A percentile compares a stretch with the other conserved stretches of the same genome.
Conservation (phyloP, 2,888 invertebrate species). For the Caenorhabditis doughertyi region DNA sequence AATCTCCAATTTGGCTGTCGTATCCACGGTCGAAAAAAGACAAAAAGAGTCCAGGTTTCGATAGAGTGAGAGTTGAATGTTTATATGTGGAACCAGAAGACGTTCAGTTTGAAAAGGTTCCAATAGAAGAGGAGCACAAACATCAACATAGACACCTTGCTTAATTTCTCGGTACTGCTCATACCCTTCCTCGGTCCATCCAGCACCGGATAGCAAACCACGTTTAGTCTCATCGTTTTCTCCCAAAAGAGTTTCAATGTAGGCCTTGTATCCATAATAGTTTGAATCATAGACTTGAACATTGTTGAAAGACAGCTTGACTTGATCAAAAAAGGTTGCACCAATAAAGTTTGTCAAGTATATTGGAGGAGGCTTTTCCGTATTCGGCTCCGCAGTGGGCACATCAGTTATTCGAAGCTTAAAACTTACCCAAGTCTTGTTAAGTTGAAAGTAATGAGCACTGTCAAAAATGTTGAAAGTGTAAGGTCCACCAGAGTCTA, state of each 20-base stretch:
- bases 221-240: conserved; percentile 6
- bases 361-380: neutral
- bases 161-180: neutral
- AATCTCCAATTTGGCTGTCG: neutral
- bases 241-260: conserved; percentile 22
- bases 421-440: neutral
- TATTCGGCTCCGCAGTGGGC: neutral
- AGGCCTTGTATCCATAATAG: conserved; percentile 24
- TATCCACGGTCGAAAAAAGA: neutral
- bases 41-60: conserved; percentile 22
- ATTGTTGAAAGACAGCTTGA: conserved; percentile 16
- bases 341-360: conserved; percentile 8
- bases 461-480: conserved; percentile 11
- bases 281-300: conserved; percentile 25
- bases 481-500: neutral
- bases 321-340: conserved; percentile 21
- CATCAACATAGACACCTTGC: neutral
- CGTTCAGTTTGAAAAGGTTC: conserved; percentile 29
- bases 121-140: conserved; percentile 2
- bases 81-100: conserved; percentile 18
- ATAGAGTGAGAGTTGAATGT: conserved; percentile 35
- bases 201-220: conserved; percentile 12
- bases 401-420: neutral
- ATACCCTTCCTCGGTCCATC: neutral
- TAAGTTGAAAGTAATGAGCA: conserved; percentile 14